Evolutionary conservation across 2,797 vertebrate species (phyloP).

Genomic region (Cirrhinus molitorella): DNA sequence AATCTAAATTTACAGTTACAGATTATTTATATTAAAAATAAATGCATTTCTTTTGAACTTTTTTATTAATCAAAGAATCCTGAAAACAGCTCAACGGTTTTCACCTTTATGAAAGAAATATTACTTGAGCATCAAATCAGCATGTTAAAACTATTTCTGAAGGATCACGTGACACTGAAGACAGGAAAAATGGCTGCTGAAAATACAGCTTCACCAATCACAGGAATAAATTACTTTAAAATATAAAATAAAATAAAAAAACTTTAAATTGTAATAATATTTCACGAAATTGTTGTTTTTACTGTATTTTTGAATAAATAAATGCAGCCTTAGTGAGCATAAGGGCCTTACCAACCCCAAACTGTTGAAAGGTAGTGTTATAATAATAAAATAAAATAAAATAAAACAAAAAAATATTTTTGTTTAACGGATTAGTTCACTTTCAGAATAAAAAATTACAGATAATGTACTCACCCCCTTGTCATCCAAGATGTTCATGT

Average conservation of each 20-base stretch:
- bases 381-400: too few relatives aligned
- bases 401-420: too few relatives aligned
- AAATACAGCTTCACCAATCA: neutral
- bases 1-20: too few relatives aligned
- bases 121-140: neutral
- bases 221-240: neutral
- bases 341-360: neutral
- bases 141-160: neutral
- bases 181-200: neutral
- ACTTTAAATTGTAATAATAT: neutral
- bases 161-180: neutral
- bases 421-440: too few relatives aligned
- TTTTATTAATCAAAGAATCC: neutral
- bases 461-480: too few relatives aligned
- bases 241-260: neutral
- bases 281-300: neutral
- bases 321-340: neutral
- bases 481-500: too few relatives aligned
- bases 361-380: neutral
- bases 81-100: neutral
- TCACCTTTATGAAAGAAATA: neutral
- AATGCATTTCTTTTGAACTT: neutral
- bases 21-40: neutral
- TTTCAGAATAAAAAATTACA: too few relatives aligned
- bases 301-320: neutral